These are phyloP conservation scores for Sinotaia quadrata DNA, from an alignment of 2,888 invertebrate species.

Conservation along the genomic window DNA sequence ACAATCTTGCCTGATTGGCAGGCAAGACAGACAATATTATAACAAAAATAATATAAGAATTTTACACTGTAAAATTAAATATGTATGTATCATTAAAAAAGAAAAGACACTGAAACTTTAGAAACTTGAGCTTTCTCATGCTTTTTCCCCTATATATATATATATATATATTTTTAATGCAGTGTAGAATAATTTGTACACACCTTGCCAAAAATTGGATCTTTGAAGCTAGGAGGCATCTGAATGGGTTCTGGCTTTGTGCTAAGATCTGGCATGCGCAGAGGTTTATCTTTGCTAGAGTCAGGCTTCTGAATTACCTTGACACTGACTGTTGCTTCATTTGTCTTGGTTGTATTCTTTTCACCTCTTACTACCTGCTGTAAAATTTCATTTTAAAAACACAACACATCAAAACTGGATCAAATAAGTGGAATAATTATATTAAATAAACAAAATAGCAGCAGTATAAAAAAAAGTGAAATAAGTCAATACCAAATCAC, in stretches of 20 bases:
- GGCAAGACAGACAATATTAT: too few species aligned
- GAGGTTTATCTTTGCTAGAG: constrained; percentile 25
- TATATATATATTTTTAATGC: too few species aligned
- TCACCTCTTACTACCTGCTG: constrained; percentile 46
- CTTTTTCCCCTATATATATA: too few species aligned
- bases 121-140: too few species aligned
- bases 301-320: constrained; percentile 63
- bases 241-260: constrained; percentile 66
- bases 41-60: too few species aligned
- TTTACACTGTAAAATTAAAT: too few species aligned
- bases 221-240: constrained; percentile 69
- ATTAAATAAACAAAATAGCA: not conserved
- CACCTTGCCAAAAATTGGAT: constrained; percentile 57
- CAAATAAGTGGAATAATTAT: not conserved
- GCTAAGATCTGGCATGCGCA: not conserved
- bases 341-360: constrained; percentile 53
- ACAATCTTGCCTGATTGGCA: too few species aligned
- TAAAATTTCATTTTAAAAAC: constrained; percentile 3
- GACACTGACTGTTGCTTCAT: constrained; percentile 53
- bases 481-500: too few species aligned
- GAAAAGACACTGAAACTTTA: too few species aligned
- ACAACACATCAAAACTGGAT: not conserved
- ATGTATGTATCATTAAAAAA: too few species aligned
- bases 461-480: not conserved
- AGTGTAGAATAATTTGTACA: too few species aligned